Conservation (phyloP, 2,797 vertebrate genomes). For the Synaphobranchus kaupii region DNA sequence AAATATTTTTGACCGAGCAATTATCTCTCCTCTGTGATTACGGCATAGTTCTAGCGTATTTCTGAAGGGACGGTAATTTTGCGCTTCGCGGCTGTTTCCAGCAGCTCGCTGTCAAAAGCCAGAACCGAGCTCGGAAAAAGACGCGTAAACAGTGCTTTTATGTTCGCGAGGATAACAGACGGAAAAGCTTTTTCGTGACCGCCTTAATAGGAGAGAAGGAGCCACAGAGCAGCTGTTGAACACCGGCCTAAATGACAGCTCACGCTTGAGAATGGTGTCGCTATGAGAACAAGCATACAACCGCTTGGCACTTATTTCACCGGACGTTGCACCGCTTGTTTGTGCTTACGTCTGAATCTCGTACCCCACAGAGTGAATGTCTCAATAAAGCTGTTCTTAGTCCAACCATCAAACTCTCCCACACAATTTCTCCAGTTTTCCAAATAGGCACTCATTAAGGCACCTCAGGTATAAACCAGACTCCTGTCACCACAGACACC, state of each 20-base stretch:
- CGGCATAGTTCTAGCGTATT: background rate
- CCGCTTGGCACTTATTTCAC: constrained; percentile 61
- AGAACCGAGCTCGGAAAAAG: constrained; percentile 8
- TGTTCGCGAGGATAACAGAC: constrained; percentile 49
- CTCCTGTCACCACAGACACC: constrained; percentile 6
- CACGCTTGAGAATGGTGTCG: constrained; percentile 60
- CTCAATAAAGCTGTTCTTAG: constrained; percentile 39
- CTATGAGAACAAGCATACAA: constrained; percentile 58
- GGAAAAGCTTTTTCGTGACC: constrained; percentile 54
- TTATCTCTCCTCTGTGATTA: constrained; percentile 22
- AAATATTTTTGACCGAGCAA: constrained; percentile 23
- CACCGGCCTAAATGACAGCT: constrained; percentile 55
- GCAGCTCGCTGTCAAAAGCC: background rate
- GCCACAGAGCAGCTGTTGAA: constrained; percentile 46
- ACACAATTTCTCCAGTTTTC: constrained; percentile 23
- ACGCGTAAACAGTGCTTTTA: constrained; percentile 46
- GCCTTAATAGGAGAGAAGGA: constrained; percentile 63
- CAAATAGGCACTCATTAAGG: constrained; percentile 20
- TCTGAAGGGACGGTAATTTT: background rate
- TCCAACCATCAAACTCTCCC: constrained; percentile 14
- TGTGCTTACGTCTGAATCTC: background rate
- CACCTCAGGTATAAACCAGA: constrained; percentile 30
- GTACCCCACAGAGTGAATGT: background rate
- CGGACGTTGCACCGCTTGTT: constrained; percentile 44
- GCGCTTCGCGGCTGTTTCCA: background rate